Evolutionary conservation across 2,113 vertebrate genomes (phyloP), one percentile per base, ranked within the genome.

Genomic region (Arizona elegans): DNA sequence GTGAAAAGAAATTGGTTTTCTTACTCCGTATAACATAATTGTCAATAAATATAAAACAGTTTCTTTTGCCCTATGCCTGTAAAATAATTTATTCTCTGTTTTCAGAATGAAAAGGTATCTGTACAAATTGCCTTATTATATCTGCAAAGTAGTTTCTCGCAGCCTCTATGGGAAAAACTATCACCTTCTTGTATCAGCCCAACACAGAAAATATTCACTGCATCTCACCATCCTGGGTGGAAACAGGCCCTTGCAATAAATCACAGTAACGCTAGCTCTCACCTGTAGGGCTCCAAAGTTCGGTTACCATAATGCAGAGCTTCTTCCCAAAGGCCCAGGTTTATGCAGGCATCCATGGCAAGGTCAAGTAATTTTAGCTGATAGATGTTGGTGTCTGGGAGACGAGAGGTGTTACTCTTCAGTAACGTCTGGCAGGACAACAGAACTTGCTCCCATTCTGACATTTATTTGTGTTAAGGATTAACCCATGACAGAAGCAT

Each of bases 331-430:
- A 85, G 97, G 23, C 96, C 97, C 24, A 99, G 98, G 95, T 98
- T 97, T 95, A 99, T 97, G 93, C 98, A 98, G 94, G 98, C 98
- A 13, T 99, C 99, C 97, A 98, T 97, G 92, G 98, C 98, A 53
- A 98, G 96, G 96, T 99, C 98, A 12, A 98, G 98, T 94, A 99
- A 92, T 96, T 98, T 98, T 94, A 99, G 97, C 96, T 98, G 97
- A 95, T 98, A 98, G 94, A 99, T 96, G 94, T 99, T 99, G 94
- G 97, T 97, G 92, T 99, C 98, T 13, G 99, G 99, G 23, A 99
- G 94, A 29, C 15, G 92, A 54, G 89, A 94, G 0, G 53, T 53
- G 2, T 93, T 93, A 86, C 95, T 93, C 86, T 96, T 97, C 53
- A 99, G 93, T 70, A 99, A 96, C 11, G 93, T n/a, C 96, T 96